Conservation (phyloP, 2,888 invertebrate genomes). For the Andrena chrysosceles region DNA sequence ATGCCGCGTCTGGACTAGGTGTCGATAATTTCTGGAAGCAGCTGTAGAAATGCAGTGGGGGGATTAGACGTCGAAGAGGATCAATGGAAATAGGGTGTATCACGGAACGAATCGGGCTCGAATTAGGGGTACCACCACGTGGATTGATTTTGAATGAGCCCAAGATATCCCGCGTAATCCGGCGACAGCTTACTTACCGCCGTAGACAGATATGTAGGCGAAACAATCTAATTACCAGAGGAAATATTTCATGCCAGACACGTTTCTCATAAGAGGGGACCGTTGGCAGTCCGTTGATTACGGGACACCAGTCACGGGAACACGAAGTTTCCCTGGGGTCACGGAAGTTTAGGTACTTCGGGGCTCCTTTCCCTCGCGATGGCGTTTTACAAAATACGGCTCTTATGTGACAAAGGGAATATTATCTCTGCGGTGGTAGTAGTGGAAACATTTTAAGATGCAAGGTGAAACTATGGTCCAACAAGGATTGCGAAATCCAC, state of each 20-base stretch:
- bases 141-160: slow-evolving; percentile 71
- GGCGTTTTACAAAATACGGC: slow-evolving; percentile 1
- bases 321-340: slow-evolving; percentile 16
- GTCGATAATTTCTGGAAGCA: slow-evolving; percentile 26
- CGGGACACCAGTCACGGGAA: slow-evolving; percentile 38
- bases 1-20: neutral
- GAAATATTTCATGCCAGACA: slow-evolving; percentile 78
- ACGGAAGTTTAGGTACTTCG: slow-evolving; percentile 44
- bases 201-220: slow-evolving; percentile 60
- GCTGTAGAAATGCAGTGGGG: slow-evolving; percentile 13
- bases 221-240: slow-evolving; percentile 72
- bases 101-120: slow-evolving; percentile 60
- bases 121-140: slow-evolving; percentile 68
- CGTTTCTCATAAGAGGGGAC: slow-evolving; percentile 73
- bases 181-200: slow-evolving; percentile 66
- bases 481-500: no score
- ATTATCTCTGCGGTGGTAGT: neutral
- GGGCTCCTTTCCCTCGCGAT: slow-evolving; percentile 2
- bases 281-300: slow-evolving; percentile 63
- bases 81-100: slow-evolving; percentile 55
- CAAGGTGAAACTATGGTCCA: no score
- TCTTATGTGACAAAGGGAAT: neutral
- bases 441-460: no score
- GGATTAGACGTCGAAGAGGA: slow-evolving; percentile 45
- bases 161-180: slow-evolving; percentile 61